phyloP scores from a whole-genome alignment of 2,797 vertebrate genomes.

The Chiloscyllium punctatum region DNA sequence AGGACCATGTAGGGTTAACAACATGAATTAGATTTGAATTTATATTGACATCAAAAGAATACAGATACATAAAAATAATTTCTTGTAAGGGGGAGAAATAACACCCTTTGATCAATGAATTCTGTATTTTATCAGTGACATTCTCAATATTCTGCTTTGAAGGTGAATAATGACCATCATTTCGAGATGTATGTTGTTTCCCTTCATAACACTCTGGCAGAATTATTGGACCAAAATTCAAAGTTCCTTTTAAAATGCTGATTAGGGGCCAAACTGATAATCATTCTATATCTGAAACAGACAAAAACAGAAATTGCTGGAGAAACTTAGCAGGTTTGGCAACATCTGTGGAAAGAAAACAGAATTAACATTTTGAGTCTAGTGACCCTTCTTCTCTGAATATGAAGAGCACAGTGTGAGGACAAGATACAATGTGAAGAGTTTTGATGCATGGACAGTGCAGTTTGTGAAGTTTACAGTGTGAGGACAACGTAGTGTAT shows the following conservation, averaged over 20 bases:
- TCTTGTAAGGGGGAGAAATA: neutral
- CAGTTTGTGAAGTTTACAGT: no score
- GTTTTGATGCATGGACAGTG: no score
- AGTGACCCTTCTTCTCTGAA: no score
- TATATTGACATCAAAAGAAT: neutral
- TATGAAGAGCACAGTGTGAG: no score
- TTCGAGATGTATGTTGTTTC: neutral
- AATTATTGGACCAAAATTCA: neutral
- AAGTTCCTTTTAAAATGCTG: neutral
- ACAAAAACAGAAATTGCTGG: no score
- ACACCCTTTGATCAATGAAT: neutral
- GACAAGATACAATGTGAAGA: no score
- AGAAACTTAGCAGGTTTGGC: no score
- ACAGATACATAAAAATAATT: neutral
- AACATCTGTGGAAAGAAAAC: no score
- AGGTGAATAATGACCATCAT: neutral
- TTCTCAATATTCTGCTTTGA: neutral
- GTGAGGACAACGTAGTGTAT: no score
- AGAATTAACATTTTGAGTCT: no score
- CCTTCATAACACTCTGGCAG: neutral
- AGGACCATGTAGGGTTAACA: neutral
- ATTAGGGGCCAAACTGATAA: neutral
- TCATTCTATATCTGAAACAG: neutral
- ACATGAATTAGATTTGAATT: neutral
- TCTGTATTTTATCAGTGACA: conserved; percentile 19